phyloP scores from a whole-genome alignment of 2,888 invertebrate species.

The Pachydiplax longipennis region DNA sequence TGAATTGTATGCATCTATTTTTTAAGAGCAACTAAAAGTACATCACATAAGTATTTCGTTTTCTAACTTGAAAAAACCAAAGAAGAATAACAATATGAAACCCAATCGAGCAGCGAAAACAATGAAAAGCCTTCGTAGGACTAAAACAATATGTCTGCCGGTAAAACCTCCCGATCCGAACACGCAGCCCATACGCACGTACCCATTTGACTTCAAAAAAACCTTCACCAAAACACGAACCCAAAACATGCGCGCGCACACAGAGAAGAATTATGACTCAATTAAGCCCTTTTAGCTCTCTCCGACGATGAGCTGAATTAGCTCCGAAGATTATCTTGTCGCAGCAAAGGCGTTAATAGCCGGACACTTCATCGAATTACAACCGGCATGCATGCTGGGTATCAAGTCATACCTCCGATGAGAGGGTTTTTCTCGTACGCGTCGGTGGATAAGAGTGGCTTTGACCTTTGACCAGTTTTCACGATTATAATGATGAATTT shows the following conservation, averaged over 20 bases:
- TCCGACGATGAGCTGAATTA: background rate
- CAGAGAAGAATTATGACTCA: background rate
- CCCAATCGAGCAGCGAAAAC: too few species aligned
- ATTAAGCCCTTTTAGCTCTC: background rate
- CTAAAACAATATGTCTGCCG: background rate
- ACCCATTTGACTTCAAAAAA: background rate
- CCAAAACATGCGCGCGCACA: background rate
- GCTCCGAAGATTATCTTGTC: background rate
- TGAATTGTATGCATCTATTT: too few species aligned
- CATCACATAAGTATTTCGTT: too few species aligned
- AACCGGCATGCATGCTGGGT: background rate
- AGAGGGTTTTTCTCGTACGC: background rate
- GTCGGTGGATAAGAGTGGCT: background rate
- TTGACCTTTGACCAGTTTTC: background rate
- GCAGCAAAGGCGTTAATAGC: background rate
- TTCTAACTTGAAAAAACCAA: too few species aligned
- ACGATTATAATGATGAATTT: background rate
- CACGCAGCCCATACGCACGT: background rate
- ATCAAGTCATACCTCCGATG: background rate
- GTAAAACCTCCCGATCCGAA: background rate
- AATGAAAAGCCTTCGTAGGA: background rate
- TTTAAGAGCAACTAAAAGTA: too few species aligned
- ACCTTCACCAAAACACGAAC: background rate
- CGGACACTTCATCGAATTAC: background rate
- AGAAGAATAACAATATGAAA: too few species aligned